phyloP scores from a whole-genome alignment of 2,797 vertebrate genomes.

The Melanotaenia trifasciata region DNA sequence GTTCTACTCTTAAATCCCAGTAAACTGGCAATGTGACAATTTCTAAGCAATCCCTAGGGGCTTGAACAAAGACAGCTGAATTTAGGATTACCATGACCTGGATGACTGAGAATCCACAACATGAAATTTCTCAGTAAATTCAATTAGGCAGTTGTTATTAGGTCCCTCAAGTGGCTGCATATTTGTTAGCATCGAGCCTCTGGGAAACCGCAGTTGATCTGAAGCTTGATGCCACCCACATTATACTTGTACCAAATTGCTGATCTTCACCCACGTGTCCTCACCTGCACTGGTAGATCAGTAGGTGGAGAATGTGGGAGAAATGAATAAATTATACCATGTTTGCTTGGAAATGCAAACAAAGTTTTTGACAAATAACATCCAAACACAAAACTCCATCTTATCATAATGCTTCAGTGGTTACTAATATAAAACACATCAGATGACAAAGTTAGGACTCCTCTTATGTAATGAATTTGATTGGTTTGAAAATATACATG shows the following conservation, averaged over 20 bases:
- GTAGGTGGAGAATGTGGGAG: constrained; percentile 44
- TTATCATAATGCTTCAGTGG: not conserved
- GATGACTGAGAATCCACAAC: not conserved
- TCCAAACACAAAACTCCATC: constrained; percentile 5
- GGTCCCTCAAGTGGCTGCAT: constrained; percentile 6
- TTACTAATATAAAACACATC: not conserved
- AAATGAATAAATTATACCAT: constrained; percentile 42
- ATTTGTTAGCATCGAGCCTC: not conserved
- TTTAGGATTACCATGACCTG: not conserved
- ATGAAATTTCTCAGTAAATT: not conserved
- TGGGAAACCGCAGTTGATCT: constrained; percentile 17
- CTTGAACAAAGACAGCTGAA: not conserved
- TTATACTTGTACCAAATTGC: constrained; percentile 2
- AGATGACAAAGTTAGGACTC: not conserved
- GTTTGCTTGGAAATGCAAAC: constrained; percentile 38
- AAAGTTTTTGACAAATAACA: constrained; percentile 20
- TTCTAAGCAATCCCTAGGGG: not conserved
- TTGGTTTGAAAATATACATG: not conserved
- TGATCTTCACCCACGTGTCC: constrained; percentile 44
- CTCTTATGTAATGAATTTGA: not conserved
- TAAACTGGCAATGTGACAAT: constrained; percentile 2
- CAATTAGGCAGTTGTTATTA: not conserved
- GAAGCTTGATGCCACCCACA: constrained; percentile 34
- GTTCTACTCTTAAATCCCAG: not conserved
- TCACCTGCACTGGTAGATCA: constrained; percentile 34